Percentiles rank a stretch among this genome's conserved stretches.
Conservation (phyloP, 2,888 invertebrate species). For the Melikaiella ostensackeni region DNA sequence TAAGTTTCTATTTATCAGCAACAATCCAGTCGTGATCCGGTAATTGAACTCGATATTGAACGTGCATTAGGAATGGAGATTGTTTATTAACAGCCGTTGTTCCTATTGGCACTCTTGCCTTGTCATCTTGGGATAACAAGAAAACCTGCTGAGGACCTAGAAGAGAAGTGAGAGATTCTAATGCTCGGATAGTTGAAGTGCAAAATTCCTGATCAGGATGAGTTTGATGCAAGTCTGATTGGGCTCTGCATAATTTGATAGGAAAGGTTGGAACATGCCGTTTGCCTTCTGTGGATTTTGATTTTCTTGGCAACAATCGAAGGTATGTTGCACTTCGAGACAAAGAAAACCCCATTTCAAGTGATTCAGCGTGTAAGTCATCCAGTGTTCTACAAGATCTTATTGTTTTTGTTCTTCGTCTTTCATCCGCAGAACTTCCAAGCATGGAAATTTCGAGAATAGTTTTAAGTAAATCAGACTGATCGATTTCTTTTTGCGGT, state of each 20-base stretch:
- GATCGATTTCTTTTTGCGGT: too few relatives aligned
- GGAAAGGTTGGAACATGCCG: too few relatives aligned
- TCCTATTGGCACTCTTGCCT: conserved; percentile 66
- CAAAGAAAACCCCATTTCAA: too few relatives aligned
- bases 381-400: too few relatives aligned
- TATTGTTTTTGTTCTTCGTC: too few relatives aligned
- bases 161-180: background rate
- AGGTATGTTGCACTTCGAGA: too few relatives aligned
- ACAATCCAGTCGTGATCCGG: conserved; percentile 66
- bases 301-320: too few relatives aligned
- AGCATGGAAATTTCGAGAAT: too few relatives aligned
- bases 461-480: too few relatives aligned
- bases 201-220: background rate
- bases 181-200: conserved; percentile 45
- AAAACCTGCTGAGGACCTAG: background rate
- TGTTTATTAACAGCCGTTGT: conserved; percentile 72
- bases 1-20: conserved; percentile 53
- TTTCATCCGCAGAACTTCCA: too few relatives aligned
- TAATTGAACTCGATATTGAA: conserved; percentile 58
- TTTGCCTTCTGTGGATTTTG: background rate
- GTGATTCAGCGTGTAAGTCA: too few relatives aligned
- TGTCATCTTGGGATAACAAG: conserved; percentile 51
- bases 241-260: too few relatives aligned
- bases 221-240: conserved; percentile 51
- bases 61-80: conserved; percentile 65